phyloP scores from a whole-genome alignment of 2,888 invertebrate species.

The Chaetogeoica ovagalla region DNA sequence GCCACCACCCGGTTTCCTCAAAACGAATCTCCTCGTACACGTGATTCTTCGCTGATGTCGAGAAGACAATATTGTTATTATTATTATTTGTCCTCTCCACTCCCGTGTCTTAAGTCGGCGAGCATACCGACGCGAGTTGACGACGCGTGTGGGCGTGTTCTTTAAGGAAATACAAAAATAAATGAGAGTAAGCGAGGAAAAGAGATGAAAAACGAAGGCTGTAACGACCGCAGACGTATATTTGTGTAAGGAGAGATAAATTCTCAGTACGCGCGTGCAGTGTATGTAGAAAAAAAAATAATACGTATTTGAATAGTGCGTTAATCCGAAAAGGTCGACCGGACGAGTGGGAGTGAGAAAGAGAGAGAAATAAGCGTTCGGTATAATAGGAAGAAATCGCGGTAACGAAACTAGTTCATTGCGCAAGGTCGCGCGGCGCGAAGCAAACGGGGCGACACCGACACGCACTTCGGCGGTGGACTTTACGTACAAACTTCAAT shows the following conservation, averaged over 20 bases:
- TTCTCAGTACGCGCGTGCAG: too few relatives aligned
- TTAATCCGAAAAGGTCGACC: slow-evolving; percentile 22
- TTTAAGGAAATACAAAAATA: background rate
- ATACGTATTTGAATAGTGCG: too few relatives aligned
- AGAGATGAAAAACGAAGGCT: background rate
- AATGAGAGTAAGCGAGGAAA: background rate
- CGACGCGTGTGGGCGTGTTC: background rate
- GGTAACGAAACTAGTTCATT: slow-evolving; percentile 10
- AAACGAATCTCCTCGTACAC: too few relatives aligned
- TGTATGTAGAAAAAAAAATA: too few relatives aligned
- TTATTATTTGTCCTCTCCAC: too few relatives aligned
- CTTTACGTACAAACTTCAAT: background rate
- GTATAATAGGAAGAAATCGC: slow-evolving; percentile 16
- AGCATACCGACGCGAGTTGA: too few relatives aligned
- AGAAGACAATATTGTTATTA: too few relatives aligned
- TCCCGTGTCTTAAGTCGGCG: too few relatives aligned
- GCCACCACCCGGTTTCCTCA: too few relatives aligned
- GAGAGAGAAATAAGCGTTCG: background rate
- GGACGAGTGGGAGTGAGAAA: background rate
- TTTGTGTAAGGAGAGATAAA: too few relatives aligned
- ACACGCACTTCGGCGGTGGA: background rate
- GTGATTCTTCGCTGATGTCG: too few relatives aligned
- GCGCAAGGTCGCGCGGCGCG: background rate
- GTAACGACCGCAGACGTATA: background rate
- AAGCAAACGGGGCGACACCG: slow-evolving; percentile 19